A percentile compares a stretch with the other conserved stretches of the same genome.
Evolutionary conservation across 2,797 vertebrate genomes (phyloP).

Genomic region (Champsocephalus esox): DNA sequence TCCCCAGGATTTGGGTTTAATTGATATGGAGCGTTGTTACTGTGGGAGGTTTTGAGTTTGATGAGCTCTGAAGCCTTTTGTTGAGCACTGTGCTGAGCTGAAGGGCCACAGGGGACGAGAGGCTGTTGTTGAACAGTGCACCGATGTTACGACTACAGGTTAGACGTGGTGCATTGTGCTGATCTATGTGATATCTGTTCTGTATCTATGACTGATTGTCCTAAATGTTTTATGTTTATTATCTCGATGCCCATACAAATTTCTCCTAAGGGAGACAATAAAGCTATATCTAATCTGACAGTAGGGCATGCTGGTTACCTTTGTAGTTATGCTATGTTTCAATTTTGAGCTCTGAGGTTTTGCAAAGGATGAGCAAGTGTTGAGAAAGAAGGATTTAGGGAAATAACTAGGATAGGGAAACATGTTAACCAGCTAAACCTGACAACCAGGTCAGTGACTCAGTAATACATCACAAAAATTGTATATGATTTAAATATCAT

Average conservation of each 20-base stretch:
- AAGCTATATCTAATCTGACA: conserved; percentile 25
- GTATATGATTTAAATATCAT: neutral
- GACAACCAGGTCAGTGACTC: neutral
- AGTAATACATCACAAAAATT: conserved; percentile 2
- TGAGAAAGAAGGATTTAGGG: conserved; percentile 9
- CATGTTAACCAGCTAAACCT: neutral
- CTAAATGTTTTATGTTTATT: too few relatives aligned
- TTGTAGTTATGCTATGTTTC: conserved; percentile 37
- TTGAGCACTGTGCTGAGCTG: conserved; percentile 49
- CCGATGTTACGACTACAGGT: conserved; percentile 49
- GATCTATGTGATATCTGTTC: conserved; percentile 9
- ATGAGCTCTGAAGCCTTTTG: conserved; percentile 68
- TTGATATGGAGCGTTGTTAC: conserved; percentile 61
- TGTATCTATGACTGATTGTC: too few relatives aligned
- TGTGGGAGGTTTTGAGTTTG: conserved; percentile 72
- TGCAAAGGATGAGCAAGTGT: neutral
- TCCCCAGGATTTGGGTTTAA: conserved; percentile 65
- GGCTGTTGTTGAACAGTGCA: conserved; percentile 70
- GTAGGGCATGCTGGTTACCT: conserved; percentile 49
- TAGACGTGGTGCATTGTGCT: conserved; percentile 46
- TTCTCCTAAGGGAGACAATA: too few relatives aligned
- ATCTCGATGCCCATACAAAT: too few relatives aligned
- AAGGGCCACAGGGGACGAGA: conserved; percentile 65
- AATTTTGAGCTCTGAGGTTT: conserved; percentile 34
- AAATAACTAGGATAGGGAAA: neutral